Percentiles rank a stretch among this genome's conserved stretches.
Conservation (phyloP, 2,797 vertebrate genomes). For the Margarornis squamiger region DNA sequence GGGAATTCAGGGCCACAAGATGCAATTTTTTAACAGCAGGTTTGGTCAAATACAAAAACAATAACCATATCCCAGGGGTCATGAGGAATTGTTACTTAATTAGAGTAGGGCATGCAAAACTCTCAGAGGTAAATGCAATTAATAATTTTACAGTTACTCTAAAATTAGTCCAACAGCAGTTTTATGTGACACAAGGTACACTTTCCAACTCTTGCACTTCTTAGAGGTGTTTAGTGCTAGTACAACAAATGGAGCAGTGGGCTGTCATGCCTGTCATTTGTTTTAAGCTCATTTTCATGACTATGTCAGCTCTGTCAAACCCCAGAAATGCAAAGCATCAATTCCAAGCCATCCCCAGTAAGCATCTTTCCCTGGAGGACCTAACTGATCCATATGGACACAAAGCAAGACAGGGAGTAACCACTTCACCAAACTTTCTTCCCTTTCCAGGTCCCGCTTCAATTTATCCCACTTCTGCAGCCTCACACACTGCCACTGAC, state of each 20-base stretch:
- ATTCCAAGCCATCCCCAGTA: neutral
- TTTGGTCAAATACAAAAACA: neutral
- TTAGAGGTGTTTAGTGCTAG: rapidly evolving
- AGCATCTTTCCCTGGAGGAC: neutral
- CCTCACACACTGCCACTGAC: neutral
- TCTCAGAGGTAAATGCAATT: neutral
- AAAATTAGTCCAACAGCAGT: neutral
- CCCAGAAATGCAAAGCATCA: neutral
- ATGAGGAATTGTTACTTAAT: neutral
- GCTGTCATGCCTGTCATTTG: neutral
- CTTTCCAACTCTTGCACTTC: neutral
- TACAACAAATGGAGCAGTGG: neutral
- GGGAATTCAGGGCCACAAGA: neutral
- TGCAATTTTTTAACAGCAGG: neutral
- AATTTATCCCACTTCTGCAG: rapidly evolving
- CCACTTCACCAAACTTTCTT: neutral
- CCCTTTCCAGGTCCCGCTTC: rapidly evolving
- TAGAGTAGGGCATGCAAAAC: neutral
- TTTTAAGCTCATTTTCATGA: neutral
- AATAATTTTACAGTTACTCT: neutral
- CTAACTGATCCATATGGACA: neutral
- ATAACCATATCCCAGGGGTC: neutral
- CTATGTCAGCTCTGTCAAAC: neutral
- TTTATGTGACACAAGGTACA: neutral
- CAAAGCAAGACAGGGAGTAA: neutral